Evolutionary conservation across 2,797 vertebrate species (phyloP).

Genomic region (Cynodonichthys magdalenae): DNA sequence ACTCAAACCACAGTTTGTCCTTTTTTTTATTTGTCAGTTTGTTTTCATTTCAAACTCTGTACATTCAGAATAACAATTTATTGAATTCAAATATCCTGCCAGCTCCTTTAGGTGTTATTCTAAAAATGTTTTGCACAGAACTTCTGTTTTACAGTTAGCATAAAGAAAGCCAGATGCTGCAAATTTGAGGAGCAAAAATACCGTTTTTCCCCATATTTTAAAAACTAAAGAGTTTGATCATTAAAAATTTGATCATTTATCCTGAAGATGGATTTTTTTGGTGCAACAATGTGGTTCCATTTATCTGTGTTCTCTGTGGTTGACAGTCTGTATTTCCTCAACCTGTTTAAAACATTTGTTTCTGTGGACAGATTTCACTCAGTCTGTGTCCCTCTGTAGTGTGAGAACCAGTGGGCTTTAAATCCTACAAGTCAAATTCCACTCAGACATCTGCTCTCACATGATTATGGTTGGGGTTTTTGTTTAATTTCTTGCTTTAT

Average conservation of each 20-base stretch:
- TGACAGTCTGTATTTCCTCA: constrained; percentile 3
- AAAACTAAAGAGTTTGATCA: too few species aligned
- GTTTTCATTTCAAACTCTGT: background rate
- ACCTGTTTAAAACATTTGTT: constrained; percentile 14
- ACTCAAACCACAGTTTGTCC: background rate
- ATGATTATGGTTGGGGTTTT: constrained; percentile 65
- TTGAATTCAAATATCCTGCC: too few species aligned
- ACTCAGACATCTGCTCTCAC: constrained; percentile 71
- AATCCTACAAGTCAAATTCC: constrained; percentile 47
- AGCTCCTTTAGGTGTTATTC: too few species aligned
- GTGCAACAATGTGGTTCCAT: constrained; percentile 20
- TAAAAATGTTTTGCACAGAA: too few species aligned
- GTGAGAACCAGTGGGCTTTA: constrained; percentile 52
- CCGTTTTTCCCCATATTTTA: too few species aligned
- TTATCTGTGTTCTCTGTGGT: constrained; percentile 7
- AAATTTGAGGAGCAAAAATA: background rate
- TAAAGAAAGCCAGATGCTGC: too few species aligned
- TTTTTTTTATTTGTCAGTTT: background rate
- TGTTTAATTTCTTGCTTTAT: constrained; percentile 51
- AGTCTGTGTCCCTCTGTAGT: constrained; percentile 50
- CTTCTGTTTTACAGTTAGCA: too few species aligned
- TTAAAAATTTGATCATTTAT: background rate
- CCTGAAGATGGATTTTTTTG: constrained; percentile 1
- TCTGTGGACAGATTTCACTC: constrained; percentile 19
- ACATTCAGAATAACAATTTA: too few species aligned